phyloP scores from a whole-genome alignment of 2,797 vertebrate genomes.

The Myotis pilosus region DNA sequence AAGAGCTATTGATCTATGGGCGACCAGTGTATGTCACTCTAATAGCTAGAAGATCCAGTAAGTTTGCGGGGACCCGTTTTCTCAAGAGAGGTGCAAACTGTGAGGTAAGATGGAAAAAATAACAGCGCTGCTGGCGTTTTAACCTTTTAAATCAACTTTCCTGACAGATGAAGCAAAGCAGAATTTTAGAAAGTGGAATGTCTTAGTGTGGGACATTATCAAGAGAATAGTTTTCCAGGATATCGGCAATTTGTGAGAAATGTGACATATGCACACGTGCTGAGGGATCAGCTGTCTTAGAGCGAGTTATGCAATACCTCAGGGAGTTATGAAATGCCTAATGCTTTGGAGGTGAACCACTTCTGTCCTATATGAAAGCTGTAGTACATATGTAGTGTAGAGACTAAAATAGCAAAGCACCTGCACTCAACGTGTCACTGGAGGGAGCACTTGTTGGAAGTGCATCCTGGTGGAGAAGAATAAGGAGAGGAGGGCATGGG shows the following conservation, averaged over 20 bases:
- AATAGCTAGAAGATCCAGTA: constrained; percentile 97
- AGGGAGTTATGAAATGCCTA: constrained; percentile 20
- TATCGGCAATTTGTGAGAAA: constrained; percentile 40
- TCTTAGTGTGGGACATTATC: constrained; percentile 14
- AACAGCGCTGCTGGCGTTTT: not conserved
- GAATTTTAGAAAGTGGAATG: not conserved
- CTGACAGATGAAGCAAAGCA: not conserved
- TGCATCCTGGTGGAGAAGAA: not conserved
- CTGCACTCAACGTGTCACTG: not conserved
- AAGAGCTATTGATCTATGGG: constrained; percentile 97
- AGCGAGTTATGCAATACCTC: not conserved
- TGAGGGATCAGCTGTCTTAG: constrained; percentile 29
- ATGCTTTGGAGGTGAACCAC: constrained; percentile 9
- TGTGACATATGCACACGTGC: constrained; percentile 25
- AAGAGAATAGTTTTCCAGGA: constrained; percentile 19
- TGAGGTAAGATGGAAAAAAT: constrained; percentile 86
- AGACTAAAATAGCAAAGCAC: not conserved
- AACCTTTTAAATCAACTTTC: not conserved
- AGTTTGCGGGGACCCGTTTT: constrained; percentile 97
- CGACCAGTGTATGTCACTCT: constrained; percentile 96
- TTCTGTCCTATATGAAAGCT: constrained; percentile 15
- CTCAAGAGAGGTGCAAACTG: constrained; percentile 97
- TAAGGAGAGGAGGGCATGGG: not conserved
- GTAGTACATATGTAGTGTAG: not conserved
- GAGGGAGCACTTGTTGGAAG: not conserved